phyloP scores from a whole-genome alignment of 2,888 invertebrate genomes.

The Orthosia gracilis region DNA sequence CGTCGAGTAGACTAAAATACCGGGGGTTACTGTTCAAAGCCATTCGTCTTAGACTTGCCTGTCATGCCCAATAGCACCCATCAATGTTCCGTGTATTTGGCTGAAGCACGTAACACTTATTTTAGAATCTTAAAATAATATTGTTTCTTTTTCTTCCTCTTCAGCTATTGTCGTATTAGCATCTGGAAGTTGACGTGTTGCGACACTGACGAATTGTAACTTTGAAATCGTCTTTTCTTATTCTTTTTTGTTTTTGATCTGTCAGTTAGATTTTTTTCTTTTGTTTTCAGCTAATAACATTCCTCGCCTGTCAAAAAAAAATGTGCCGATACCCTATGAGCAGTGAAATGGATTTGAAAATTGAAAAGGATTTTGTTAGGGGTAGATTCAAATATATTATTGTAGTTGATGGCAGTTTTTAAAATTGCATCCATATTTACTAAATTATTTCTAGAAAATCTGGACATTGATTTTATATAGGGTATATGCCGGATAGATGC shows the following conservation, averaged over 20 bases:
- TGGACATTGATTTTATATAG: not conserved
- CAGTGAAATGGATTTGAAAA: constrained; percentile 1
- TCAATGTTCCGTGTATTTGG: constrained; percentile 89
- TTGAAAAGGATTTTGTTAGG: not conserved
- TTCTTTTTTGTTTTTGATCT: constrained; percentile 36
- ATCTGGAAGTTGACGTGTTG: constrained; percentile 64
- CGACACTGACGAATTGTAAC: constrained; percentile 66
- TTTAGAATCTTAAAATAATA: constrained; percentile 82
- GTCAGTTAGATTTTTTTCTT: constrained; percentile 5
- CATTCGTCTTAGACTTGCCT: constrained; percentile 78
- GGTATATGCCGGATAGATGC: no score
- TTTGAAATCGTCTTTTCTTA: constrained; percentile 44
- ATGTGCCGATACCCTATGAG: not conserved
- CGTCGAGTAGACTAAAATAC: constrained; percentile 82
- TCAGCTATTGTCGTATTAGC: constrained; percentile 63
- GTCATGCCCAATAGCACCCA: constrained; percentile 88
- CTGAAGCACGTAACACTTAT: constrained; percentile 85
- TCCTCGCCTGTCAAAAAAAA: not conserved
- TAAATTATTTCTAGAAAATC: not conserved
- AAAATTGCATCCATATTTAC: not conserved
- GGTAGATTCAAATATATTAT: not conserved
- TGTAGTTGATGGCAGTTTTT: not conserved
- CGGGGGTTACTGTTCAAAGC: constrained; percentile 78
- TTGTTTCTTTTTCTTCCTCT: constrained; percentile 63
- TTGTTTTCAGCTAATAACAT: constrained; percentile 22